Percentiles rank a stretch among this genome's conserved stretches.
Conservation (phyloP, 35 echinoderm and acorn worm genomes). For the Lytechinus variegatus region DNA sequence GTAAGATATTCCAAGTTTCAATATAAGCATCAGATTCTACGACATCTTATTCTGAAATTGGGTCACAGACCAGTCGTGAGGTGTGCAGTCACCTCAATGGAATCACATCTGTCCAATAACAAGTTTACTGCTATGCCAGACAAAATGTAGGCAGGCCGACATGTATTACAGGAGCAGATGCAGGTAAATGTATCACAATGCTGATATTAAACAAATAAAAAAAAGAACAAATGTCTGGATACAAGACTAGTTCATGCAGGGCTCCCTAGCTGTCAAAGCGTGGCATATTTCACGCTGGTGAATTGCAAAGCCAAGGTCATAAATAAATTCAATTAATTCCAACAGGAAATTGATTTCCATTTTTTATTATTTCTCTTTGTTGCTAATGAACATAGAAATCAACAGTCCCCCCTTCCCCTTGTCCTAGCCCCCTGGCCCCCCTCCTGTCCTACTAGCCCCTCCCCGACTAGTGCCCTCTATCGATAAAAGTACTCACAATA, state of each 20-base stretch:
- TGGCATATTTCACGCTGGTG: neutral
- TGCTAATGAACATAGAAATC: neutral
- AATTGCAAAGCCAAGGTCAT: neutral
- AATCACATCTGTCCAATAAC: too few species aligned
- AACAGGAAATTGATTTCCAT: constrained; percentile 19
- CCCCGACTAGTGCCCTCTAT: neutral
- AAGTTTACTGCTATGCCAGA: too few species aligned
- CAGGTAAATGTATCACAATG: too few species aligned
- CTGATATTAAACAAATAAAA: too few species aligned
- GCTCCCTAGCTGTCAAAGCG: neutral
- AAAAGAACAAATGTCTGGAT: neutral
- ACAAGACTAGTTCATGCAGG: neutral
- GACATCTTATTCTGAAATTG: too few species aligned
- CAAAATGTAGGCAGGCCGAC: too few species aligned
- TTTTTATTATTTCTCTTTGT: neutral
- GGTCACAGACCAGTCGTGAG: too few species aligned
- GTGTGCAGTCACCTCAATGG: too few species aligned
- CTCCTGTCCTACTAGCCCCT: neutral
- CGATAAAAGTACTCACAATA: too few species aligned
- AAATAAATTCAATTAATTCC: neutral
- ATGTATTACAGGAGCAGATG: too few species aligned
- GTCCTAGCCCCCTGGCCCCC: neutral
- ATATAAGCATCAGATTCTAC: too few species aligned
- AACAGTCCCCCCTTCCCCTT: neutral
- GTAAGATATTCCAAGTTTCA: too few species aligned